Percentiles rank a stretch among this genome's conserved stretches.
phyloP scores from a whole-genome alignment of 2,797 vertebrate species.

The Scomberomorus guttatus region DNA sequence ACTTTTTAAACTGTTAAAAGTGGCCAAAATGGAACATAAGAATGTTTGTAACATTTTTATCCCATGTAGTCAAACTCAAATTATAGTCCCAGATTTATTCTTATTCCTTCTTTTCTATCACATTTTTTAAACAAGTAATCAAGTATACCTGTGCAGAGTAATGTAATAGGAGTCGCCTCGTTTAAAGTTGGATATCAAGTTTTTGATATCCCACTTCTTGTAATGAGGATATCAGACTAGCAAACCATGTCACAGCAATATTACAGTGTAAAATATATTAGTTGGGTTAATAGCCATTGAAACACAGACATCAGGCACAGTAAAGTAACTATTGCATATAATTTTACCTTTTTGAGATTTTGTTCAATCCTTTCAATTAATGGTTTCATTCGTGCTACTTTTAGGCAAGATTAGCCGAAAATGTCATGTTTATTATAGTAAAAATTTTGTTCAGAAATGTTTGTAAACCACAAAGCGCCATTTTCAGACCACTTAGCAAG shows the following conservation, averaged over 20 bases:
- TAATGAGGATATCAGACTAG: conserved; percentile 16
- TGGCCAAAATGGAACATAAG: conserved; percentile 77
- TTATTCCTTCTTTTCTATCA: not conserved
- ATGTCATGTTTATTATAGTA: conserved; percentile 41
- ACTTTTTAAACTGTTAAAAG: conserved; percentile 54
- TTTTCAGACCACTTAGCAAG: conserved; percentile 57
- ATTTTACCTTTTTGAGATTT: conserved; percentile 45
- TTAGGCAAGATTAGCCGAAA: conserved; percentile 42
- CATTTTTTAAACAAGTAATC: conserved; percentile 23
- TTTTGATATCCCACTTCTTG: conserved; percentile 14
- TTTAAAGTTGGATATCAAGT: conserved; percentile 18
- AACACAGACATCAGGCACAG: conserved; percentile 56
- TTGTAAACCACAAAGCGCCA: conserved; percentile 53
- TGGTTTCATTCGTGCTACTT: conserved; percentile 36
- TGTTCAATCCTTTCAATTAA: conserved; percentile 39
- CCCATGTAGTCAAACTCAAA: conserved; percentile 17
- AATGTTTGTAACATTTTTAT: conserved; percentile 56
- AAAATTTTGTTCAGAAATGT: conserved; percentile 13
- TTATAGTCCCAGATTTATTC: conserved; percentile 11
- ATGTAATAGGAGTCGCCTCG: conserved; percentile 21
- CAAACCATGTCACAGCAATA: conserved; percentile 60
- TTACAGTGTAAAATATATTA: conserved; percentile 51
- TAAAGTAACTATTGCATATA: conserved; percentile 63
- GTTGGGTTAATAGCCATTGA: conserved; percentile 52
- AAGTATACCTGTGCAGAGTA: conserved; percentile 29